phyloP scores from a whole-genome alignment of 2,888 invertebrate species.

The Nemotelus pantherinus region DNA sequence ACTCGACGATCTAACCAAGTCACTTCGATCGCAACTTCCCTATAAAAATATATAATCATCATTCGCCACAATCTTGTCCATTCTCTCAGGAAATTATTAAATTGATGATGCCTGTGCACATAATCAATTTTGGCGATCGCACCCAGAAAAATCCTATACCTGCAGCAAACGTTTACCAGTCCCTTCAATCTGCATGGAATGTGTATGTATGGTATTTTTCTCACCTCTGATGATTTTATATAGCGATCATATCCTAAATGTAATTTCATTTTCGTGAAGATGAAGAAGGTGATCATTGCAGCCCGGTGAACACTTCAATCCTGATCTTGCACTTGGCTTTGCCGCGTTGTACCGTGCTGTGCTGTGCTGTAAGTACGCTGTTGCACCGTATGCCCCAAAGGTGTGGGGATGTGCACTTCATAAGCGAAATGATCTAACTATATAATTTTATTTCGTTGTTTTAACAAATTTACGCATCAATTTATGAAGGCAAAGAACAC shows the following conservation, averaged over 20 bases:
- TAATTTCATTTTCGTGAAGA: slow-evolving; percentile 41
- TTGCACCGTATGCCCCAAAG: neutral
- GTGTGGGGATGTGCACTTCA: slow-evolving; percentile 30
- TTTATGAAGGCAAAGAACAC: slow-evolving; percentile 27
- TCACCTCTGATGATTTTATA: slow-evolving; percentile 34
- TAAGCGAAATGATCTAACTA: slow-evolving; percentile 34
- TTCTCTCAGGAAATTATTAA: slow-evolving; percentile 34
- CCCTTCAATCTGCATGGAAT: slow-evolving; percentile 15
- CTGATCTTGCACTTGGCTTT: no score
- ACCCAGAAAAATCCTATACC: neutral
- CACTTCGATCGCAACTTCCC: no score
- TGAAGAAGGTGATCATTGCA: neutral
- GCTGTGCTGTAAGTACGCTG: neutral
- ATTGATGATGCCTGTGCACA: slow-evolving; percentile 42
- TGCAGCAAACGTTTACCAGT: neutral
- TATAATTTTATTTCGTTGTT: slow-evolving; percentile 43
- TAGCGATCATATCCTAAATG: slow-evolving; percentile 36
- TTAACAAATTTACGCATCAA: slow-evolving; percentile 44
- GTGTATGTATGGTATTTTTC: slow-evolving; percentile 37
- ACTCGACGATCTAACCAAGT: no score
- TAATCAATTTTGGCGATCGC: slow-evolving; percentile 43
- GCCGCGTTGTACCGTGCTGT: neutral
- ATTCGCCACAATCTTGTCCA: neutral
- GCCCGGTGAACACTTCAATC: neutral
- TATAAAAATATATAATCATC: no score